Evolutionary conservation across 2,797 vertebrate species (phyloP).

Genomic region (Ctenopoma multispine): DNA sequence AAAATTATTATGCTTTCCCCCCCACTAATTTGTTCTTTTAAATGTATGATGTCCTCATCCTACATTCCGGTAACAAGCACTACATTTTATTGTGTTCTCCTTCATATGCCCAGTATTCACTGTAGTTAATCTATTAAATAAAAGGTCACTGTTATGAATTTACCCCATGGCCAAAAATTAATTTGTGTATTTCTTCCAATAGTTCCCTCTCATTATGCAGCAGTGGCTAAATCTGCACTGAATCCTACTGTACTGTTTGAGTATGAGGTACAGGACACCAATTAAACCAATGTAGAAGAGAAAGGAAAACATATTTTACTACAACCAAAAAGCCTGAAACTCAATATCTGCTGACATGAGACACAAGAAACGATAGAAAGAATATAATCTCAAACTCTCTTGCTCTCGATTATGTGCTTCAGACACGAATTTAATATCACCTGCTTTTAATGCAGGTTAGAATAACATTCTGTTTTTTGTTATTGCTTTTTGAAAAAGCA

Average conservation of each 20-base stretch:
- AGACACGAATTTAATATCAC: background rate
- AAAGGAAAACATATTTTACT: constrained; percentile 2
- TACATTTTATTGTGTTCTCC: background rate
- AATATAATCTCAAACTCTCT: background rate
- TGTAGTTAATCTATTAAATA: constrained; percentile 5
- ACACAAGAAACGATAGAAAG: background rate
- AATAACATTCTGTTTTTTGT: background rate
- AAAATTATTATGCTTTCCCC: background rate
- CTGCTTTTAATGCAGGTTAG: background rate
- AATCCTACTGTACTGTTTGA: constrained; percentile 13
- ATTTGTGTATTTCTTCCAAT: background rate
- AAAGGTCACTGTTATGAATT: constrained; percentile 20
- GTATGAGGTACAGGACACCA: constrained; percentile 2
- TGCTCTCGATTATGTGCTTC: constrained; percentile 7
- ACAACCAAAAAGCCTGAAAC: constrained; percentile 8
- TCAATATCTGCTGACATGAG: background rate
- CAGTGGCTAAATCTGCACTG: background rate
- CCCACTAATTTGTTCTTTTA: background rate
- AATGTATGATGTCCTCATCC: background rate
- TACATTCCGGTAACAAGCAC: background rate
- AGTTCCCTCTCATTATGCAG: constrained; percentile 10
- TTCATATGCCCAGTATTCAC: constrained; percentile 3
- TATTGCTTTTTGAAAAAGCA: background rate
- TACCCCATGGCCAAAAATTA: constrained; percentile 8
- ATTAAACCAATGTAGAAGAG: constrained; percentile 14